Base-by-base conservation (phyloP, 2,888 invertebrate genomes). In the Galerucella pusilla region DNA sequence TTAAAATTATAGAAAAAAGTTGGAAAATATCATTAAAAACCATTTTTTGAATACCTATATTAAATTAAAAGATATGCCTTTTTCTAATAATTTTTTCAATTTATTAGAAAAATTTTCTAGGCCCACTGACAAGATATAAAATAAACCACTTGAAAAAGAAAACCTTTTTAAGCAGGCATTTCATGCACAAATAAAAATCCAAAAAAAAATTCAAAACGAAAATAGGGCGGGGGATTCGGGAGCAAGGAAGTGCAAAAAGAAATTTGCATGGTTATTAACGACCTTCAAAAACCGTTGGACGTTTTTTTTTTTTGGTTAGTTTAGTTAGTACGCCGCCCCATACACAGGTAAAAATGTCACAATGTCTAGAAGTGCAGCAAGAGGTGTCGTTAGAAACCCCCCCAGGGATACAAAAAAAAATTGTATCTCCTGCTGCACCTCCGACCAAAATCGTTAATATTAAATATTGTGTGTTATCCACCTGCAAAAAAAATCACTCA, bases 311-410 rank as follows among this genome's bases (percentile, higher is more conserved):
- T 35, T n/a, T n/a, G 42, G 80, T 89, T 88, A 89, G 86, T 86
- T 88, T 77, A 83, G 35, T 80, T 90, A 91, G 92, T 92, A 93
- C 93, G 93, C 91, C 91, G 93, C 93, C 94, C 94, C 94, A 93
- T 93, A 93, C 94, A 94, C 93, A 94, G 92, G 92, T 90, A 94
- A 74, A 93, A 93, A 92, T 94, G 94, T 93, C 94, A 94, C 93
- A 93, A 92, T 91, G 92, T 89, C 88, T 88, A 87, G 87, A 87
- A 87, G 88, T 84, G 85, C 80, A 85, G 86, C 85, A 84, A 85
- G 86, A 86, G 86, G 45, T 45, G 28, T 35, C 45, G 14, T 65
- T 60, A 83, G 84, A 82, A 84, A 65, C 68, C 65, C 74, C 87
- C 85, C 86, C 84, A 85, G 84, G 87, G 88, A 86, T 87, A 85